These are phyloP conservation scores for Pomacea maculata DNA, from an alignment of 1,140 invertebrate species.

Conservation along the genomic window DNA sequence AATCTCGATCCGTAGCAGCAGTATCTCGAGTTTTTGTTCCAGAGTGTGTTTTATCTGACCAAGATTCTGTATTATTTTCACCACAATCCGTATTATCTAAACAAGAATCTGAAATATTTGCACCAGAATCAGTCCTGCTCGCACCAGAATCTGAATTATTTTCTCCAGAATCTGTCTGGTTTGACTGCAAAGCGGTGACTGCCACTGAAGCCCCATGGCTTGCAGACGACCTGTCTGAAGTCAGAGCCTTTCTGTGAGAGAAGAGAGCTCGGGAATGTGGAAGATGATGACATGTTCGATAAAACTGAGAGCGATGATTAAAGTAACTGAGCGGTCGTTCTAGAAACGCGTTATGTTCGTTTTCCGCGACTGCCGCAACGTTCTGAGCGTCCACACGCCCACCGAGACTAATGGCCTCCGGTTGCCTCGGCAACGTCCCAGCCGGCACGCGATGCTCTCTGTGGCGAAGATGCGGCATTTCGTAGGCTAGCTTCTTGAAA, in stretches of 20 bases:
- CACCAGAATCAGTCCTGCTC: too few species aligned
- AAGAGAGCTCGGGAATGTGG: not conserved
- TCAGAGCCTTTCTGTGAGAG: too few species aligned
- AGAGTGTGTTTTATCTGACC: too few species aligned
- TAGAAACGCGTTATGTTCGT: not conserved
- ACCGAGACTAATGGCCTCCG: not conserved
- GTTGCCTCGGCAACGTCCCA: not conserved
- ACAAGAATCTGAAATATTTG: too few species aligned
- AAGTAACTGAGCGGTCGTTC: not conserved
- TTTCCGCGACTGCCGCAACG: not conserved
- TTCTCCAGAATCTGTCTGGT: too few species aligned
- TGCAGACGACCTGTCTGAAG: not conserved
- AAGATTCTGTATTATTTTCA: too few species aligned
- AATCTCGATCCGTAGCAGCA: not conserved
- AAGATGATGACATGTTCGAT: not conserved
- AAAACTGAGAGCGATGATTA: not conserved
- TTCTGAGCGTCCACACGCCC: not conserved
- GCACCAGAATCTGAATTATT: too few species aligned
- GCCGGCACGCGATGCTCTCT: not conserved
- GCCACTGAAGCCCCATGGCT: too few species aligned
- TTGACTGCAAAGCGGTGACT: too few species aligned
- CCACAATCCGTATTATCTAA: too few species aligned
- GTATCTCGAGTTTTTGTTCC: not conserved
- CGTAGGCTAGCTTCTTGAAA: constrained; percentile 17
- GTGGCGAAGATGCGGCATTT: constrained; percentile 11